Conservation (phyloP, 2,888 invertebrate genomes). For the Cephalotes varians region DNA sequence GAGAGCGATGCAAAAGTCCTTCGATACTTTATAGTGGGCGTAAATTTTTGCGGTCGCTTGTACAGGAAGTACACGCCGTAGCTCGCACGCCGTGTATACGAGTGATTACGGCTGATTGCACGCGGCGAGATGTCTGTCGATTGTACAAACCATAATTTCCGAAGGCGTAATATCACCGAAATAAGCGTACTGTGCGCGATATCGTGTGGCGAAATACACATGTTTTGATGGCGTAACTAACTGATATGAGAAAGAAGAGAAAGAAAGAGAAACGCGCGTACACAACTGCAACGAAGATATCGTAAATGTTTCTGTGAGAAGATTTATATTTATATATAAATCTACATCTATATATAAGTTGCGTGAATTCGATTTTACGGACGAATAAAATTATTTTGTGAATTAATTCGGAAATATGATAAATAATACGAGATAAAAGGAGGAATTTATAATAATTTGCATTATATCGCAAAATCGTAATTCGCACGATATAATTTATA, state of each 20-base stretch:
- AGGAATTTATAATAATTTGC: neutral
- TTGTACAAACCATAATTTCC: slow-evolving; percentile 31
- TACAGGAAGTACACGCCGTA: slow-evolving; percentile 1
- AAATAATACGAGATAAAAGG: neutral
- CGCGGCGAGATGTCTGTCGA: slow-evolving; percentile 6
- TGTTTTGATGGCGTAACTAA: neutral
- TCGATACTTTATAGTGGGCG: neutral
- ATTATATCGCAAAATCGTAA: neutral
- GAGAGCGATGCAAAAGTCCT: neutral
- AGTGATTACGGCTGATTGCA: slow-evolving; percentile 45
- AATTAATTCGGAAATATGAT: neutral
- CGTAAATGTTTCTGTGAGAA: neutral
- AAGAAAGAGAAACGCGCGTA: neutral
- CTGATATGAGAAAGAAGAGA: neutral
- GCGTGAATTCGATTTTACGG: neutral
- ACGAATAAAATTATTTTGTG: neutral
- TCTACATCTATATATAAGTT: neutral
- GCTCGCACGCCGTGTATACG: slow-evolving; percentile 11
- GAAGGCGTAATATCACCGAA: slow-evolving; percentile 20
- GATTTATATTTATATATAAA: neutral
- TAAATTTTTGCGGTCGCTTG: slow-evolving; percentile 32
- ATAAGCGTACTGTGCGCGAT: neutral
- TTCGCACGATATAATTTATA: neutral
- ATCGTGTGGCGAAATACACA: neutral
- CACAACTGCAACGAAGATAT: neutral